Evolutionary conservation across 2,888 invertebrate species (phyloP), one percentile per base, ranked within the genome.

Genomic region (Aphelenchoides bicaudatus): DNA sequence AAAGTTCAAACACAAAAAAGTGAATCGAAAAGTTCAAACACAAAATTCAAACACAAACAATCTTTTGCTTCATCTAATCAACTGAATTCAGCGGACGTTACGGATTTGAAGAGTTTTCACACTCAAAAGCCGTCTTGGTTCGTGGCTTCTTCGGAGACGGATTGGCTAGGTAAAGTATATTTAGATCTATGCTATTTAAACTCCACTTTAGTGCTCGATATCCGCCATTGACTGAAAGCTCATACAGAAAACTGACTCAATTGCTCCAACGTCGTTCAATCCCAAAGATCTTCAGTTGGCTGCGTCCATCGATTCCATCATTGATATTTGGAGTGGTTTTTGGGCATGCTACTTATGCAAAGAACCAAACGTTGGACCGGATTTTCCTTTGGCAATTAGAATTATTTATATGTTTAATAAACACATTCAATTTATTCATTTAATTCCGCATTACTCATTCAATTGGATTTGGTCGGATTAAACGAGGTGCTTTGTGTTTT

Each of bases 91-190:
- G n/a, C 81, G 96, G 96, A 55, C 79, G 80, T 65, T 79, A 70
- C 59, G 86, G 88, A 0, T 94, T 89, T 75, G 90, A 94, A 70
- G 90, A 92, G 0, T 99, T 99, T 82, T 87, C 88, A 0, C 96
- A 99, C 81, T 87, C 88, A 92, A 71, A 90, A 90, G 0, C 98
- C 94, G 70, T 70, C 30, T 38, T 75, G 16, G 68, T 72, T 46
- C 58, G 73, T 38, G 71, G 73, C 46, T 75, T 72, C 63, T 75
- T 75, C 48, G 73, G 73, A 51, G 75, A 75, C 53, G 62, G 66
- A 5, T 56, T 75, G 5, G 57, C 63, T 25, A 58, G 66, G 74
- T 73, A 56, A 56, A 67, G 54, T 48, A 29, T 27, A 30, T n/a
- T 8, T 5, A 51, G 13, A n/a, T 3, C 28, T 3, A 49, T 48